A percentile compares a stretch with the other conserved stretches of the same genome.
These are phyloP conservation scores for Torymus auratus DNA, from an alignment of 2,888 invertebrate genomes.

Conservation along the genomic window DNA sequence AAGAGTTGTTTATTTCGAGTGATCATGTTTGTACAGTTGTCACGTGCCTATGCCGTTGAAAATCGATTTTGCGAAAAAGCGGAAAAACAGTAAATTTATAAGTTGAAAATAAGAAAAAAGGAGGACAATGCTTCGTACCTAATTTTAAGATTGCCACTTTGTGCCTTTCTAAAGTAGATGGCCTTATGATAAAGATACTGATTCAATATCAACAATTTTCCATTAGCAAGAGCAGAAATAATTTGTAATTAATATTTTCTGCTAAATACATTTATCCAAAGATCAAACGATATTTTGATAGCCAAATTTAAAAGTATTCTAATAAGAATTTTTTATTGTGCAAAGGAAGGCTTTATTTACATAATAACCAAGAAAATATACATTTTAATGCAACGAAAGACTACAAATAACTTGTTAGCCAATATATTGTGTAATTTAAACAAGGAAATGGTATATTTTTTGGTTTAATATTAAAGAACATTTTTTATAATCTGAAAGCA, in stretches of 20 bases:
- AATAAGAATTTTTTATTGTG: constrained; percentile 48
- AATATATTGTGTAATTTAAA: constrained; percentile 57
- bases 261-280: constrained; percentile 56
- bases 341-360: constrained; percentile 49
- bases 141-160: constrained; percentile 61
- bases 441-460: constrained; percentile 58
- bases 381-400: constrained; percentile 56
- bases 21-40: constrained; percentile 47
- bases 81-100: constrained; percentile 49
- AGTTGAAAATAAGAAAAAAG: constrained; percentile 40
- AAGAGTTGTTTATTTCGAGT: constrained; percentile 56
- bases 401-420: constrained; percentile 57
- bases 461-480: constrained; percentile 58
- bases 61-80: constrained; percentile 15
- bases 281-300: constrained; percentile 59
- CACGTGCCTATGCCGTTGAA: constrained; percentile 38
- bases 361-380: constrained; percentile 47
- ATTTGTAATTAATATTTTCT: constrained; percentile 48
- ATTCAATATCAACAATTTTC: constrained; percentile 51
- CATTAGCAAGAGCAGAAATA: constrained; percentile 43
- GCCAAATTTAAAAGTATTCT: constrained; percentile 54
- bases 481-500: constrained; percentile 53
- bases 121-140: constrained; percentile 55
- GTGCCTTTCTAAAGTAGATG: constrained; percentile 60
- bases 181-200: constrained; percentile 48